A percentile compares a stretch with the other conserved stretches of the same genome.
Conservation (phyloP, 2,888 invertebrate species). For the Willowsia nigromaculata region DNA sequence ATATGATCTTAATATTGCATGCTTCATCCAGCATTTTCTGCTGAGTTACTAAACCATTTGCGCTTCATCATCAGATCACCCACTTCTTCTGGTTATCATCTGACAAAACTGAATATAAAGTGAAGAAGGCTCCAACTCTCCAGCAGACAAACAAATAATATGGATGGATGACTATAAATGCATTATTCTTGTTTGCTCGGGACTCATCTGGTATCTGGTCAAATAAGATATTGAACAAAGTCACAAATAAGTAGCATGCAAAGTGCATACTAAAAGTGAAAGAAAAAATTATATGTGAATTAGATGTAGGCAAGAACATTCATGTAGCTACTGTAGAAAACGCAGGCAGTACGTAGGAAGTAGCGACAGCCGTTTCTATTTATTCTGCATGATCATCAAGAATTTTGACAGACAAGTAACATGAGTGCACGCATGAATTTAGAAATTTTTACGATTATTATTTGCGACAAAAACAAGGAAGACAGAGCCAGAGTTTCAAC, state of each 20-base stretch:
- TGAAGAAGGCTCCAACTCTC: slow-evolving; percentile 4
- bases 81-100: slow-evolving; percentile 40
- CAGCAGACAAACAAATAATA: slow-evolving; percentile 20
- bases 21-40: background rate
- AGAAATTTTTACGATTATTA: slow-evolving; percentile 49
- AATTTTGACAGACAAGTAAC: slow-evolving; percentile 50
- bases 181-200: slow-evolving; percentile 48
- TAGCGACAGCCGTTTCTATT: slow-evolving; percentile 5
- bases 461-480: slow-evolving; percentile 36
- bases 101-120: slow-evolving; percentile 45
- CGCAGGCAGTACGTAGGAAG: background rate
- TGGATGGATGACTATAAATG: slow-evolving; percentile 12
- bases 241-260: background rate
- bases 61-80: background rate
- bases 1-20: background rate
- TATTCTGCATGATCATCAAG: slow-evolving; percentile 2
- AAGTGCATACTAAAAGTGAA: background rate
- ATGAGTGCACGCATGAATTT: slow-evolving; percentile 36
- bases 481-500: background rate
- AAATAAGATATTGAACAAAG: slow-evolving; percentile 28
- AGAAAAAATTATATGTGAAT: background rate
- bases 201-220: slow-evolving; percentile 44
- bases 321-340: slow-evolving; percentile 15
- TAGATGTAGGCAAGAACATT: background rate
- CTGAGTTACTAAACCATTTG: background rate